Base-by-base conservation (phyloP, 2,113 vertebrate species). In the Mus pahari region DNA sequence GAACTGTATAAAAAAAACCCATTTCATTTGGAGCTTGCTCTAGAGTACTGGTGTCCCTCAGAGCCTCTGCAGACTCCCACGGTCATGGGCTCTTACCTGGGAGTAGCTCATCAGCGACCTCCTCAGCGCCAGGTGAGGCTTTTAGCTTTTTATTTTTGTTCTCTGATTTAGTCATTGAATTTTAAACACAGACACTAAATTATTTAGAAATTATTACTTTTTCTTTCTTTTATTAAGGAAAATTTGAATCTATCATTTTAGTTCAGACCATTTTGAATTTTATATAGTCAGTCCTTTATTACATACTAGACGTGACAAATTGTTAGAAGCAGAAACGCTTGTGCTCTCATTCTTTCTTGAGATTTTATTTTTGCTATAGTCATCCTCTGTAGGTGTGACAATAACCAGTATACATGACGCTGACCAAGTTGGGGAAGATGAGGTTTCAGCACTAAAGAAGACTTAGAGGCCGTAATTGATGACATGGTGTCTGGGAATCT, bases 11-110 rank as follows among this genome's bases (percentile, higher is more conserved):
- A 98, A 96, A 99, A 99, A 75, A 99, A 99, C 77, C 97, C 99
- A 3, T 99, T 99, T 97, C 99, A 99, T 33, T 91, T 99, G 96
- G 99, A 99, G 91, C 98, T 99, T 94, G 99, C 98, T 24, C 98
- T 99, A 36, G 99, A 99, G 89, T 99, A 99, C 97, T 99, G 99
- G 99, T 99, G 99, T 98, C 99, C 99, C 0, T 99, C 99, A 0
- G 99, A 99, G 94, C 99, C 99, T 60, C 98, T 99, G 82, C 99
- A 99, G 98, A 99, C 98, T 2, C 99, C 99, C 68, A 98, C 98
- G 4, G 97, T 99, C 84, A 99, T 99, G 97, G 99, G 99, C 3
- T 99, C 99, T 75, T 99, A 99, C 93, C 98, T 99, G 73, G 99
- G 99, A 55, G 99, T 99, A 94, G 98, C 99, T 62, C 98, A 99